Evolutionary conservation across 2,113 vertebrate genomes (phyloP), one percentile per base, ranked within the genome.

Genomic region (Aleadryas rufinucha): DNA sequence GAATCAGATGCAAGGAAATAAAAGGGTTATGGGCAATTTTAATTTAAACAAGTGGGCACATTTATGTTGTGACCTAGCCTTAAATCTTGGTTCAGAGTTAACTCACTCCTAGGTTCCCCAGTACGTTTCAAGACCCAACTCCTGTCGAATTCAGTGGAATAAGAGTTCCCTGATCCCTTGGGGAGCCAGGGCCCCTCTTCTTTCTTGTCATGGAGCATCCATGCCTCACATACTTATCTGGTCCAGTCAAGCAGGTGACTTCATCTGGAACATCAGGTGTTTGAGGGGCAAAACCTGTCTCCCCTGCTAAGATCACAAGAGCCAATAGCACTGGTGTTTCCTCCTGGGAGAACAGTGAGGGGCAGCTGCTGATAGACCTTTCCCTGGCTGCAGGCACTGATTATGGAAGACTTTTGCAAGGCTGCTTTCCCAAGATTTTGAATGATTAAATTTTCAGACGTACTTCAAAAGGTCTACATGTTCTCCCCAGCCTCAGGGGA

Each of bases 1-100:
- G 82, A 95, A 96, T 94, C 87, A 95, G 88, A 96, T 95, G 93
- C 83, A 93, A 93, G 60, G 79, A 93, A 96, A 97, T 97, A 93
- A 96, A 93, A 93, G 83, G 64, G 47, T 94, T 96, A 92, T 88
- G 71, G 64, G 59, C 88, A 96, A 96, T 95, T 96, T 94, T 95
- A 97, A 97, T 96, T 97, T 96, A 95, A 95, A 92, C 79, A 96
- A 95, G 75, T 84, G 83, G 71, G 37, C 68, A 44, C 95, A 78
- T 78, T 92, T 91, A 75, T 92, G 56, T 84, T 89, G 68, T 91
- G 47, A 39, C 39, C 19, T 45, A 64, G 66, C 54, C 28, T 81
- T 91, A 96, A 90, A 76, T 94, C 79, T 53, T 79, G 26, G 16
- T 37, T 85, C 33, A 17, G 24, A 59, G 27, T 89, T 94, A 86